Percentiles rank a stretch among this genome's conserved stretches.
Conservation (phyloP, 2,113 vertebrate species). For the Salvelinus fontinalis region DNA sequence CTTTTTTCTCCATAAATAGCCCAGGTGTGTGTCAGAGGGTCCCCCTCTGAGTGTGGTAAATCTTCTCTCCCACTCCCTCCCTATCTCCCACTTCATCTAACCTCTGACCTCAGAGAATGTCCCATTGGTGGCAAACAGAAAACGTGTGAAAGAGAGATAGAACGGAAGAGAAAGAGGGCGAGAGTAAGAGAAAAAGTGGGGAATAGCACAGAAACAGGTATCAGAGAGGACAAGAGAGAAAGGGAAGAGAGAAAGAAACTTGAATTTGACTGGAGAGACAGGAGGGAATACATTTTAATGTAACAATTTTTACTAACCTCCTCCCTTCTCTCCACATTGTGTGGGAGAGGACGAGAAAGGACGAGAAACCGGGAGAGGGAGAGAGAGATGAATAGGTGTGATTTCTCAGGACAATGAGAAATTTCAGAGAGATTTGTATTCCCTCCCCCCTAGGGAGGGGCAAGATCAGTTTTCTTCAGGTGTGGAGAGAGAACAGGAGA, state of each 20-base stretch:
- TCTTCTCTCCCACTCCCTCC: neutral
- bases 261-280: conserved; percentile 26
- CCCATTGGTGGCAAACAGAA: neutral
- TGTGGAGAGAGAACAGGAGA: no score
- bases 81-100: neutral
- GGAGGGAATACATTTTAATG: conserved; percentile 27
- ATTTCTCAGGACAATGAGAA: conserved; percentile 11
- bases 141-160: neutral
- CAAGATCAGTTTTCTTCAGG: no score
- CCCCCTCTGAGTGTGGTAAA: neutral
- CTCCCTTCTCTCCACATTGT: no score
- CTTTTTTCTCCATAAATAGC: neutral
- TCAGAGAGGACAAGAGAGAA: conserved; percentile 3
- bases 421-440: neutral
- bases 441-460: neutral
- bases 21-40: neutral
- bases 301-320: neutral
- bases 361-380: neutral
- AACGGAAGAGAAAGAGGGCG: neutral
- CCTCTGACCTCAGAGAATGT: neutral
- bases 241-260: neutral
- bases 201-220: neutral
- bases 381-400: conserved; percentile 26
- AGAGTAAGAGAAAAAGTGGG: neutral
- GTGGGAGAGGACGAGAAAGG: neutral